phyloP scores from a whole-genome alignment of 2,888 invertebrate species.

The Pelosia muscerda region DNA sequence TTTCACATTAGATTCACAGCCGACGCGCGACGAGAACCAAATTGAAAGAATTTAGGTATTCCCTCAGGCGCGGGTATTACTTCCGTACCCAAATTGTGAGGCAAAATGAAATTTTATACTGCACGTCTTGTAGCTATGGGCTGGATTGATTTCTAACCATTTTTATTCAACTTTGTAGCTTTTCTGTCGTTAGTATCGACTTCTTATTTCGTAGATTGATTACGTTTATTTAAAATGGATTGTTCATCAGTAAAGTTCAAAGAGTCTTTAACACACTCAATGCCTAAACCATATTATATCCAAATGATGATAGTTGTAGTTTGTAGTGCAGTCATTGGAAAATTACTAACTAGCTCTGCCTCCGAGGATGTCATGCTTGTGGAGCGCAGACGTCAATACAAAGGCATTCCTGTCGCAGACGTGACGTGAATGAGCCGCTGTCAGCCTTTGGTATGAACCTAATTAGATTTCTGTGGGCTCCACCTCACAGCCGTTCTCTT shows the following conservation, averaged over 20 bases:
- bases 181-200: too few species aligned
- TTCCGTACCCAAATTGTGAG: constrained; percentile 1
- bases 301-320: neutral
- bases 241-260: too few species aligned
- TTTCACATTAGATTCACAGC: constrained; percentile 32
- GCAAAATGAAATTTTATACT: constrained; percentile 14
- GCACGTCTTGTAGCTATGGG: neutral
- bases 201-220: neutral
- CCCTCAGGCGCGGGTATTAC: constrained; percentile 15
- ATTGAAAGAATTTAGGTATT: constrained; percentile 17
- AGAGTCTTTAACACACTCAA: too few species aligned
- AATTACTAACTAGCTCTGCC: neutral
- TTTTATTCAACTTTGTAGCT: too few species aligned
- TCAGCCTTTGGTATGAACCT: neutral
- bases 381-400: neutral
- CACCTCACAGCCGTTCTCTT: neutral
- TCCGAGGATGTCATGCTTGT: neutral
- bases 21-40: constrained; percentile 14
- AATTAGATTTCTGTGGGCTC: neutral
- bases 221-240: neutral
- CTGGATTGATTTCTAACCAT: constrained; percentile 14
- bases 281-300: neutral
- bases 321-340: neutral
- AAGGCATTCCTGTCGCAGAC: neutral
- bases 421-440: neutral